phyloP scores from a whole-genome alignment of 2,888 invertebrate species.

The Nymphalis urticae region DNA sequence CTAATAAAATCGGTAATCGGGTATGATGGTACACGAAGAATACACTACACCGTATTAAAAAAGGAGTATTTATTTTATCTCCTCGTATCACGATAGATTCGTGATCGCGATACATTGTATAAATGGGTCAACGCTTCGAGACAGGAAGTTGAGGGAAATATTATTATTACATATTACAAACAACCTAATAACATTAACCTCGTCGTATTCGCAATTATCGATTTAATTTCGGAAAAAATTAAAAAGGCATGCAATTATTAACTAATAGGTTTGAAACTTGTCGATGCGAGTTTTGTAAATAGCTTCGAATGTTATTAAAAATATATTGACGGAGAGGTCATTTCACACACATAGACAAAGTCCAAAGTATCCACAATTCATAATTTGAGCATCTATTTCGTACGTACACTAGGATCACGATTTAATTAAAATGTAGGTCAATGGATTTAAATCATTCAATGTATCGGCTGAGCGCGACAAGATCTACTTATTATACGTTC shows the following conservation, averaged over 20 bases:
- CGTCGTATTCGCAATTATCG: not conserved
- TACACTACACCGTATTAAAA: no score
- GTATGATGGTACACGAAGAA: no score
- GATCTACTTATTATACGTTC: not conserved
- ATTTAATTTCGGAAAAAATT: not conserved
- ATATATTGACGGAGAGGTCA: no score
- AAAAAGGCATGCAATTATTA: not conserved
- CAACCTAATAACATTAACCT: not conserved
- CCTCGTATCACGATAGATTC: slow-evolving; percentile 3
- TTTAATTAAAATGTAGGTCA: slow-evolving; percentile 4
- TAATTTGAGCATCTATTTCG: not conserved
- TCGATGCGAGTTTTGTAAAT: no score
- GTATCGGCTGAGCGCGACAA: not conserved
- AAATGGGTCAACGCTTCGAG: slow-evolving; percentile 8
- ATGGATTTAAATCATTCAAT: not conserved
- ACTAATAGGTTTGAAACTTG: not conserved
- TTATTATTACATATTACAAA: slow-evolving; percentile 7
- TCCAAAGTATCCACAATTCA: no score
- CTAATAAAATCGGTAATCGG: no score
- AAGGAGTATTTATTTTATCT: not conserved
- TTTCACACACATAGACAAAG: no score
- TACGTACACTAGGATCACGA: not conserved
- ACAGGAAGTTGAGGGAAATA: slow-evolving; percentile 3
- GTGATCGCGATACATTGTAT: slow-evolving; percentile 1
- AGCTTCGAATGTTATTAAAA: no score